A percentile compares a stretch with the other conserved stretches of the same genome.
Conservation (phyloP, 2,797 vertebrate genomes). For the Cossypha polioptera region DNA sequence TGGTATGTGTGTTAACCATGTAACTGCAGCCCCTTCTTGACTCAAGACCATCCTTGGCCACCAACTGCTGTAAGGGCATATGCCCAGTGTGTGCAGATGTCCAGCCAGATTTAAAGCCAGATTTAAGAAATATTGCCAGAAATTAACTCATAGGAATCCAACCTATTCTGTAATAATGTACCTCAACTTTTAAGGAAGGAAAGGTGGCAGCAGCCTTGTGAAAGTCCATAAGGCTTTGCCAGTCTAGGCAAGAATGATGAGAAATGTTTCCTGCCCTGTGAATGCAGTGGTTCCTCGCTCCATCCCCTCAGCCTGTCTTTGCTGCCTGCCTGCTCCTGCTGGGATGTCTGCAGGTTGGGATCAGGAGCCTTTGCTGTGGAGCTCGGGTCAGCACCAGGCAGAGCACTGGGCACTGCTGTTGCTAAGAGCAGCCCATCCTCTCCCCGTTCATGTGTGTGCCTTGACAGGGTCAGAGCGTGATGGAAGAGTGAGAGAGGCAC, state of each 20-base stretch:
- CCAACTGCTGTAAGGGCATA: background rate
- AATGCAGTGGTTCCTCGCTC: background rate
- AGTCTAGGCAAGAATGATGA: background rate
- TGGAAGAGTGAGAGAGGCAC: constrained; percentile 15
- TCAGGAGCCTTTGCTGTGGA: background rate
- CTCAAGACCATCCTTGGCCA: background rate
- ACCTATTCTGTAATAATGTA: background rate
- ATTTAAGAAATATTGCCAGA: background rate
- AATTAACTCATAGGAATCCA: background rate
- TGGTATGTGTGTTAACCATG: background rate
- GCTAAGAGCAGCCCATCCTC: background rate
- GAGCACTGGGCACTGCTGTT: background rate
- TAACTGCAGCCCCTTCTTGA: background rate
- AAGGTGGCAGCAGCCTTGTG: background rate
- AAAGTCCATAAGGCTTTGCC: background rate
- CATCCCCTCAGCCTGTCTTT: background rate
- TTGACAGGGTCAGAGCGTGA: background rate
- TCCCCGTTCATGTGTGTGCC: background rate
- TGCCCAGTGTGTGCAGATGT: background rate
- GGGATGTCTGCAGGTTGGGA: background rate
- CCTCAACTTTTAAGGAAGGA: background rate
- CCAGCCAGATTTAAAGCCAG: background rate
- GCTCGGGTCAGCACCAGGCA: background rate
- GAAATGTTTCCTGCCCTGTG: background rate
- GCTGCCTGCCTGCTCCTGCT: background rate